A percentile compares a stretch with the other conserved stretches of the same genome.
These are phyloP conservation scores for Venusia cambrica DNA, from an alignment of 2,888 invertebrate genomes.

Conservation along the genomic window DNA sequence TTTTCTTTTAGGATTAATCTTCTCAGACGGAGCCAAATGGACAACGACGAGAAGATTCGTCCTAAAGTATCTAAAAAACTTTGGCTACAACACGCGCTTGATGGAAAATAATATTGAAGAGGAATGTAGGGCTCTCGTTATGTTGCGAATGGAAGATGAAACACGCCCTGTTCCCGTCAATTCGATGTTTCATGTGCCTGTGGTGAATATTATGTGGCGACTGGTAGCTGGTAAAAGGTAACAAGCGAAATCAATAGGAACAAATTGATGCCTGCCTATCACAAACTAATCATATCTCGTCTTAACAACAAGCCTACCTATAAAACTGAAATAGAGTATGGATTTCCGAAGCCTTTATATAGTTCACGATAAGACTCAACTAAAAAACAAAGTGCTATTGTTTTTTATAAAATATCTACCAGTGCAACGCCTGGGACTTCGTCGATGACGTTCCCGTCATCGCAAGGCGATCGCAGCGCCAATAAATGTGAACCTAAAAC, in stretches of 20 bases:
- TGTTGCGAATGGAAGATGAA: conserved; percentile 52
- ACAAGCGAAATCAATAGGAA: background rate
- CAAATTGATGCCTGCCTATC: conserved; percentile 1
- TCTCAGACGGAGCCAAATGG: conserved; percentile 85
- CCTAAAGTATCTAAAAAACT: conserved; percentile 82
- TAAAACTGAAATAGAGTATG: no score
- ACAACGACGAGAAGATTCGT: conserved; percentile 83
- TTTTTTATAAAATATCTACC: no score
- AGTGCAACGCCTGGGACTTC: no score
- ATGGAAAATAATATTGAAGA: conserved; percentile 83
- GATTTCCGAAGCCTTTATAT: no score
- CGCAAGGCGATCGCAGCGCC: no score
- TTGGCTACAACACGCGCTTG: conserved; percentile 82
- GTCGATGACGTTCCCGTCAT: no score
- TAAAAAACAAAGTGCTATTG: no score
- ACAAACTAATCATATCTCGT: no score
- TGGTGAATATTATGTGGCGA: conserved; percentile 86
- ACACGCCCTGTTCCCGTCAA: conserved; percentile 72
- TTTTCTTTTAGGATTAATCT: conserved; percentile 82
- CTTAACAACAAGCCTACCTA: no score
- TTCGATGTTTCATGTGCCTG: conserved; percentile 82
- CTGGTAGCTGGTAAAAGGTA: conserved; percentile 85
- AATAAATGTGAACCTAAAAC: no score
- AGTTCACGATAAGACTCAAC: no score
- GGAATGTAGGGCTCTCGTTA: conserved; percentile 82